Conservation (phyloP, 2,113 vertebrate genomes). For the Nannobrachium achirus region DNA sequence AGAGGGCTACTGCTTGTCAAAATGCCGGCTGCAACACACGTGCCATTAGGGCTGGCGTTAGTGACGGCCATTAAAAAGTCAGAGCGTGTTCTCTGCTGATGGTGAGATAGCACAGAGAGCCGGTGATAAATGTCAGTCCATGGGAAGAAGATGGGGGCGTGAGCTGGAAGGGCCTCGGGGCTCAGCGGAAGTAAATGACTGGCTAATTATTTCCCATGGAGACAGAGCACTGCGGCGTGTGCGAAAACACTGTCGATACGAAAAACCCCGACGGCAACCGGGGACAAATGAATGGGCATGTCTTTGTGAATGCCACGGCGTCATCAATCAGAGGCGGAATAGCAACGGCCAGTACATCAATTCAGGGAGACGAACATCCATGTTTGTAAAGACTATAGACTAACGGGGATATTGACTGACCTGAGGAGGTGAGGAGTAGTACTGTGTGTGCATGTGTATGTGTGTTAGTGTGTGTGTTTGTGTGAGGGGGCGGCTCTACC, state of each 20-base stretch:
- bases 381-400: slow-evolving; percentile 12
- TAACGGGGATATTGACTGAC: slow-evolving; percentile 2
- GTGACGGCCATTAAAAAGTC: slow-evolving; percentile 6
- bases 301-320: too few species aligned
- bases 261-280: slow-evolving; percentile 9
- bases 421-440: background rate
- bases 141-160: background rate
- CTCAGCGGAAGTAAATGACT: slow-evolving; percentile 6
- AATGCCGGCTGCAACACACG: slow-evolving; percentile 2
- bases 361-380: slow-evolving; percentile 5
- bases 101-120: background rate
- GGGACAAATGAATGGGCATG: too few species aligned
- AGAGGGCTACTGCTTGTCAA: background rate
- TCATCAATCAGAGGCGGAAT: background rate
- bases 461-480: slow-evolving; percentile 1
- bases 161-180: slow-evolving; percentile 2
- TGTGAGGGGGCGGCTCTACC: slow-evolving; percentile 77
- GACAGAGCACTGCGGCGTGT: slow-evolving; percentile 3
- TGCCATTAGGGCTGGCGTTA: slow-evolving; percentile 1
- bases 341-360: slow-evolving; percentile 1
- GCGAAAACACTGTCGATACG: slow-evolving; percentile 4
- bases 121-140: background rate
- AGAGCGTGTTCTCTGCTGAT: slow-evolving; percentile 2
- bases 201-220: background rate
- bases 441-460: too few species aligned